Evolutionary conservation across 2,797 vertebrate species (phyloP).

Genomic region (Bryconaethiops microstoma): DNA sequence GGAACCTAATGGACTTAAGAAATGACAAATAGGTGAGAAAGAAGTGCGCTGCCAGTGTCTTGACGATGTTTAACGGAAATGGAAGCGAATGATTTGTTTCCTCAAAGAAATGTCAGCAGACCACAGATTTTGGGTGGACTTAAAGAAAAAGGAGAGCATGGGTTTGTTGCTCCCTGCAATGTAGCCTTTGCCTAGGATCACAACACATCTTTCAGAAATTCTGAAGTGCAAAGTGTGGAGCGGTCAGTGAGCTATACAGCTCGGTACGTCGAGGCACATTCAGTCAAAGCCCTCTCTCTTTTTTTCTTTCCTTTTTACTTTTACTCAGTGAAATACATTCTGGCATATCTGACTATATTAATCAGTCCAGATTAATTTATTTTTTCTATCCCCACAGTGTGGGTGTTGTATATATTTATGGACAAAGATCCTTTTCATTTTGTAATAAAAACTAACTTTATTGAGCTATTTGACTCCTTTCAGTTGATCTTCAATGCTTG

Average conservation of each 20-base stretch:
- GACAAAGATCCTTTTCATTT: constrained; percentile 56
- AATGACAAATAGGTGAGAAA: constrained; percentile 5
- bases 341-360: constrained; percentile 41
- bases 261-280: constrained; percentile 22
- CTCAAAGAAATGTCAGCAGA: constrained; percentile 1
- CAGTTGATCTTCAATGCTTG: background rate
- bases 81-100: background rate
- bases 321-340: constrained; percentile 49
- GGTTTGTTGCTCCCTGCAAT: background rate
- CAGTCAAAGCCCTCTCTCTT: constrained; percentile 26
- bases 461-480: constrained; percentile 19
- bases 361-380: constrained; percentile 58
- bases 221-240: constrained; percentile 1
- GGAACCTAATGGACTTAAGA: constrained; percentile 8
- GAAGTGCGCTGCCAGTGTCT: background rate
- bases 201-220: constrained; percentile 23
- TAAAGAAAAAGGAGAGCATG: constrained; percentile 5
- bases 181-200: constrained; percentile 2
- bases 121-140: constrained; percentile 2
- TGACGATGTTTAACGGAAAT: background rate
- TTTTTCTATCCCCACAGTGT: constrained; percentile 59
- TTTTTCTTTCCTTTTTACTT: constrained; percentile 29
- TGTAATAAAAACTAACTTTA: constrained; percentile 60
- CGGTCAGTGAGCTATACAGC: constrained; percentile 14
- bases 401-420: constrained; percentile 65